phyloP scores from a whole-genome alignment of 2,797 vertebrate genomes.

The Toxotes lorentzi region DNA sequence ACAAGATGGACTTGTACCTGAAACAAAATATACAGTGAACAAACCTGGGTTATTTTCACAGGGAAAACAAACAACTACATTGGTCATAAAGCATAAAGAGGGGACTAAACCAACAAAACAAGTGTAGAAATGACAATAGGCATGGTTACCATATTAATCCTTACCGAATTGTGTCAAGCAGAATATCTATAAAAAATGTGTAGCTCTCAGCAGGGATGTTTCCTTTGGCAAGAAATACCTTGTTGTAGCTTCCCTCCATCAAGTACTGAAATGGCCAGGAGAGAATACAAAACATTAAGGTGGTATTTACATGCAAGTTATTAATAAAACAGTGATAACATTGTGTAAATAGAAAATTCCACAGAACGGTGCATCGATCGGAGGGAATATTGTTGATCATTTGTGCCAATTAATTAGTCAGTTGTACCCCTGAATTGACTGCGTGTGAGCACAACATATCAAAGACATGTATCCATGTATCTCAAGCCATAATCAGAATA shows the following conservation, averaged over 20 bases:
- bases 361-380: neutral
- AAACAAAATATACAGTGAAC: neutral
- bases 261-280: conserved; percentile 86
- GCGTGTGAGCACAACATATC: neutral
- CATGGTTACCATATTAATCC: conserved; percentile 25
- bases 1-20: neutral
- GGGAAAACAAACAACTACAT: neutral
- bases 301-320: neutral
- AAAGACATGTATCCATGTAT: neutral
- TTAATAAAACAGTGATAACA: neutral
- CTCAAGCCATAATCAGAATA: neutral
- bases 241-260: conserved; percentile 99
- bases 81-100: neutral
- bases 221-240: conserved; percentile 96
- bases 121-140: neutral
- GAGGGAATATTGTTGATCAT: no score
- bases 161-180: conserved; percentile 96
- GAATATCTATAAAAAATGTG: conserved; percentile 97
- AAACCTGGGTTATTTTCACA: neutral
- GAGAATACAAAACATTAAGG: conserved; percentile 14
- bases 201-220: conserved; percentile 97
- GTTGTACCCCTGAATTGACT: neutral
- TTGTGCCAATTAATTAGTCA: neutral
- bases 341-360: neutral
- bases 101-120: neutral